These are phyloP conservation scores for Chunga burmeisteri DNA, from an alignment of 2,113 vertebrate species.

Conservation along the genomic window DNA sequence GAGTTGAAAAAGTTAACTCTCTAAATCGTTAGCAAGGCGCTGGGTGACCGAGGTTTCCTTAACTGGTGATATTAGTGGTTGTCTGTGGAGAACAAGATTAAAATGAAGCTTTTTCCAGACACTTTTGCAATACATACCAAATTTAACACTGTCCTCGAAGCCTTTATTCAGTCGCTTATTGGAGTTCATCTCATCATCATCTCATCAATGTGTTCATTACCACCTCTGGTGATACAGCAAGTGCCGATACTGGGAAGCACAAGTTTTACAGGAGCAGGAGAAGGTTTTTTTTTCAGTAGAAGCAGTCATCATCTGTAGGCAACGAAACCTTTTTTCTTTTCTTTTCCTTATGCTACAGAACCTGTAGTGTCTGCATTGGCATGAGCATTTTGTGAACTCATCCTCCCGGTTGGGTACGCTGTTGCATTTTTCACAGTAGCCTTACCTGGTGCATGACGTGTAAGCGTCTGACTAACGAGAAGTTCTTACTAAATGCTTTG, in stretches of 20 bases:
- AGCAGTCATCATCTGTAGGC: background rate
- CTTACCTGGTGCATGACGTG: background rate
- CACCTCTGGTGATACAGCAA: background rate
- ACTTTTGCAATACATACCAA: background rate
- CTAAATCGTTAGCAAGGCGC: background rate
- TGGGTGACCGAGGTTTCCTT: rapidly evolving
- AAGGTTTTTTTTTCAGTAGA: background rate
- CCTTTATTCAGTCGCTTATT: background rate
- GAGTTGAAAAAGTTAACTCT: background rate
- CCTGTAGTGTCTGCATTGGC: background rate
- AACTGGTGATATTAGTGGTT: background rate
- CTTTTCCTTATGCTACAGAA: background rate
- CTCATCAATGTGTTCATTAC: background rate
- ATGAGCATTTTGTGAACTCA: background rate
- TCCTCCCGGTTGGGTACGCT: rapidly evolving
- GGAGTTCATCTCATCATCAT: background rate
- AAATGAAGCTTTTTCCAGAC: background rate
- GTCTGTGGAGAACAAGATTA: background rate
- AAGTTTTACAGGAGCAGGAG: background rate
- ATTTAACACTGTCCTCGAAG: background rate
- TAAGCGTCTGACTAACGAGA: background rate
- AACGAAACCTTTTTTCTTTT: background rate
- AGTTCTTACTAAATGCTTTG: background rate
- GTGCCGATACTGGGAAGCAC: background rate
- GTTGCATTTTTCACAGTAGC: rapidly evolving